Percentiles rank a stretch among this genome's conserved stretches.
phyloP scores from a whole-genome alignment of 2,113 vertebrate species.

The Seriola aureovittata region DNA sequence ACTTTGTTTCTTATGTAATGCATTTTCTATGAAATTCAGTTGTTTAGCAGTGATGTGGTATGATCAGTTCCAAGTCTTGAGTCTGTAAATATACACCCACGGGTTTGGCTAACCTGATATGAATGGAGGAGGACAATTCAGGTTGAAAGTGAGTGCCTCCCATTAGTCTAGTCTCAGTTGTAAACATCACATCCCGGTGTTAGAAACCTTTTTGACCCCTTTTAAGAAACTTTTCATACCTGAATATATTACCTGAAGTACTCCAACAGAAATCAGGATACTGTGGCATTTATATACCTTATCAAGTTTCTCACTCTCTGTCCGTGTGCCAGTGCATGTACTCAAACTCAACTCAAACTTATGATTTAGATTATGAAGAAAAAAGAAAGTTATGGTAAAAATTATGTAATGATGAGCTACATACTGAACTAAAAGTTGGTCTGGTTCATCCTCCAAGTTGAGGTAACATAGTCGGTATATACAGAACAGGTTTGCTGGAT shows the following conservation, averaged over 20 bases:
- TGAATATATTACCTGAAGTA: neutral
- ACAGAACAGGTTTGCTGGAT: neutral
- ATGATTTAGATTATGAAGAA: neutral
- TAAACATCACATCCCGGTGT: neutral
- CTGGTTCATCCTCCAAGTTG: neutral
- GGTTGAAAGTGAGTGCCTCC: neutral
- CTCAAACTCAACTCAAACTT: neutral
- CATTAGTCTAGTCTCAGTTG: neutral
- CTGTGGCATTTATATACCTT: neutral
- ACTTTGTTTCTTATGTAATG: neutral
- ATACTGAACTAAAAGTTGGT: neutral
- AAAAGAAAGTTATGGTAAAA: neutral
- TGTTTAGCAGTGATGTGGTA: neutral
- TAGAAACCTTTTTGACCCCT: neutral
- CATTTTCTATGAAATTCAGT: neutral
- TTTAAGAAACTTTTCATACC: neutral
- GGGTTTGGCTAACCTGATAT: neutral
- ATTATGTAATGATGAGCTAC: neutral
- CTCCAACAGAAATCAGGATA: neutral
- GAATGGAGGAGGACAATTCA: neutral
- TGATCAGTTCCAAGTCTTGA: neutral
- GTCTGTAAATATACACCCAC: neutral
- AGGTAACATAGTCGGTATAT: neutral
- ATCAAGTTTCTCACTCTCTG: neutral
- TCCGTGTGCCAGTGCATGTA: neutral